phyloP scores from a whole-genome alignment of 1,140 invertebrate species.

The Eufriesea mexicana region DNA sequence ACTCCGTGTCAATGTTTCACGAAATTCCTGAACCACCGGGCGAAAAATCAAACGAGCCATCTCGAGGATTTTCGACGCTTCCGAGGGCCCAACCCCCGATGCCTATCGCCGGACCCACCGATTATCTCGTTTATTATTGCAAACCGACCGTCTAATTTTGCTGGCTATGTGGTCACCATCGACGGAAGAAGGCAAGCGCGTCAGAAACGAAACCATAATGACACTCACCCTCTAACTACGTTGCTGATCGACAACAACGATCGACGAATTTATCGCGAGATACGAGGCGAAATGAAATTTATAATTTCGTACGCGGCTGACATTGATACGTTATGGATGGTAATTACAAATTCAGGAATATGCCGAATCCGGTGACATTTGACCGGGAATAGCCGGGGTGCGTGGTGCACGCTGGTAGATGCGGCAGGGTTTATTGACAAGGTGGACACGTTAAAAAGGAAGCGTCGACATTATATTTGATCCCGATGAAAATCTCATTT shows the following conservation, averaged over 20 bases:
- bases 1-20: conserved; percentile 59
- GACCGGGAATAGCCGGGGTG: background rate
- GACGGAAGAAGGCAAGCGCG: background rate
- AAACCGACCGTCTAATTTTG: conserved; percentile 4
- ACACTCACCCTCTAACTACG: background rate
- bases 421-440: background rate
- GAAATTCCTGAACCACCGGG: conserved; percentile 46
- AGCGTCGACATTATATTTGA: conserved; percentile 37
- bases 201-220: too few relatives aligned
- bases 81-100: background rate
- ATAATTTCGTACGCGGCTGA: background rate
- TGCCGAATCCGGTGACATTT: background rate
- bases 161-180: background rate
- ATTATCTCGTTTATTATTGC: conserved; percentile 58
- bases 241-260: background rate
- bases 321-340: background rate
- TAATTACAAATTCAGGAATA: background rate
- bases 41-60: conserved; percentile 52
- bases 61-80: conserved; percentile 20
- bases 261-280: too few relatives aligned
- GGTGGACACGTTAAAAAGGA: conserved; percentile 13
- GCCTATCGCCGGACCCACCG: conserved; percentile 9
- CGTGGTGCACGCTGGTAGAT: too few relatives aligned
- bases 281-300: too few relatives aligned
- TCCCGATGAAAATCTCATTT: conserved; percentile 67